Evolutionary conservation across 2,797 vertebrate species (phyloP), one percentile per base, ranked within the genome.

Genomic region (Sebastolobus altivelis): DNA sequence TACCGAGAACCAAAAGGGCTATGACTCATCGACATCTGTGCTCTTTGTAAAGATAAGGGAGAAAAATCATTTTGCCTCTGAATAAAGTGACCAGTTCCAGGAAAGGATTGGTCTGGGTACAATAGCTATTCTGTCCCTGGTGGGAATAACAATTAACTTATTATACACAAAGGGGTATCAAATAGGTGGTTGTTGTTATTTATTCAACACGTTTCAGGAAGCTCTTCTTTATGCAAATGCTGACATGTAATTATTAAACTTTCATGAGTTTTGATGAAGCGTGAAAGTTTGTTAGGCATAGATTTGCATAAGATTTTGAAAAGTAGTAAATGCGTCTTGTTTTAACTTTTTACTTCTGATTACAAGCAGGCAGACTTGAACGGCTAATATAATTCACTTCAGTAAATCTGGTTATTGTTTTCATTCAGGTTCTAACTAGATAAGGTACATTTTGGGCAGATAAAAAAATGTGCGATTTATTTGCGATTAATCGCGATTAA

Each of bases 1-100:
- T 68, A 46, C 14, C 20, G 38, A 40, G 52, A 69, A 67, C 7
- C 31, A 38, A 72, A 70, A 56, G 25, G 58, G 18, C 49, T 22
- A 2, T n/a, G 43, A 66, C 55, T 81, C 69, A 79, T 55, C 20
- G 2, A 68, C 58, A 73, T 75, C 70, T 27, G n/a, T 20, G 37
- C 52, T 54, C 66, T 75, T 77, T 77, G 46, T 46, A 33, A 74
- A 85, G 67, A 69, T 62, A 38, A 65, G 11, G 8, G 12, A 38
- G 16, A 63, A 69, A 75, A 77, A 66, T 63, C 1, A 54, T 66
- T 83, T 67, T 67, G 40, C 59, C 52, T 74, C 25, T 81, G 79
- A 66, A 84, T 81, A 43, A 71, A 79, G 65, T 65, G 20, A 61
- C 40, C 20, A 27, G 54, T 16, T n/a, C 27, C 2, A 37, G 2